Conservation (phyloP, 2,797 vertebrate genomes). For the Monodelphis domestica region DNA sequence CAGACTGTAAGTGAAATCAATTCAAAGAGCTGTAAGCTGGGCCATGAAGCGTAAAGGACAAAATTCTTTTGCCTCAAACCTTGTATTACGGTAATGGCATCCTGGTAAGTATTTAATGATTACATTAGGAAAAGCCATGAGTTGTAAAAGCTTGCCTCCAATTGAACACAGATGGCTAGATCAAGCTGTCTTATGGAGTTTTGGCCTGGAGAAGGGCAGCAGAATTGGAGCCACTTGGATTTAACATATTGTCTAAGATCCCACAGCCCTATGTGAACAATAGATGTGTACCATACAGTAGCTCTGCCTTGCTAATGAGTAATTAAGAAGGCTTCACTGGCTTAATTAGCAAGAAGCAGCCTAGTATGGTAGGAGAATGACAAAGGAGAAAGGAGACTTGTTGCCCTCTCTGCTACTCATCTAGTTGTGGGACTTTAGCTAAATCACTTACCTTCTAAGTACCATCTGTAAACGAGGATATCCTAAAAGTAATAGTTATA, state of each 20-base stretch:
- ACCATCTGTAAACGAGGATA: background rate
- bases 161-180: background rate
- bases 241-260: background rate
- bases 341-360: background rate
- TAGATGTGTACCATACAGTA: background rate
- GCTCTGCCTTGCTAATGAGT: background rate
- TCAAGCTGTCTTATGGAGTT: background rate
- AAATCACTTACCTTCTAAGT: slow-evolving; percentile 5
- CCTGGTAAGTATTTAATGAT: background rate
- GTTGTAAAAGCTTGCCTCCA: background rate
- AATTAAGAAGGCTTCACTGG: background rate
- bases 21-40: background rate
- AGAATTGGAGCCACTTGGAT: background rate
- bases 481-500: background rate
- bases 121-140: slow-evolving; percentile 23
- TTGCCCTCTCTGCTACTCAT: background rate
- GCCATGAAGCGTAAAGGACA: background rate
- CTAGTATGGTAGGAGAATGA: background rate
- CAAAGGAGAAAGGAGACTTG: accelerated
- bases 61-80: background rate
- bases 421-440: background rate
- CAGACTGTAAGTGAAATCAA: background rate
- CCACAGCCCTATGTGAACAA: background rate
- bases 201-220: background rate
- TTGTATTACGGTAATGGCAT: background rate